These are phyloP conservation scores for Spatulosminthurus flaviceps DNA, from an alignment of 2,888 invertebrate genomes.

Conservation along the genomic window DNA sequence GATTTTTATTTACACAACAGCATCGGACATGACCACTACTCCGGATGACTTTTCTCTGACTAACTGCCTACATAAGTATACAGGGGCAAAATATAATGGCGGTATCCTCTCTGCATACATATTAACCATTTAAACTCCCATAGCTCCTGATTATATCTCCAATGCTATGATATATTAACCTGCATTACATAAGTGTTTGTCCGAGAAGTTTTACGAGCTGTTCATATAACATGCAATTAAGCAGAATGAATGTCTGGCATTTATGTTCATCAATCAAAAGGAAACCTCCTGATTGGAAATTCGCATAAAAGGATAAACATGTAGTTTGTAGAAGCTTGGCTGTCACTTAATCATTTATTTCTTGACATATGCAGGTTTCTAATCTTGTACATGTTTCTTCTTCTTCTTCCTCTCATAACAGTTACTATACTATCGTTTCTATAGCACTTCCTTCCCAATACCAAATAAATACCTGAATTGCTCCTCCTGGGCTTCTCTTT, in stretches of 20 bases:
- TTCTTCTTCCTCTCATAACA: too few relatives aligned
- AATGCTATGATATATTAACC: too few relatives aligned
- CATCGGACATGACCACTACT: not conserved
- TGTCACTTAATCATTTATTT: constrained; percentile 38
- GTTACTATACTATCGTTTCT: not conserved
- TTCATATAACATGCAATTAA: constrained; percentile 24
- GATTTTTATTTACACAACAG: constrained; percentile 13
- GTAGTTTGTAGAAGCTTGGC: constrained; percentile 11
- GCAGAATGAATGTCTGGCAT: constrained; percentile 23
- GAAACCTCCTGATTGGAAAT: constrained; percentile 39
- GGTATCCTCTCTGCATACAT: too few relatives aligned
- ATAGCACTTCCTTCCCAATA: not conserved
- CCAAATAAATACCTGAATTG: not conserved
- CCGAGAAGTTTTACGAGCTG: constrained; percentile 4
- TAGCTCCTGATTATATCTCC: too few relatives aligned
- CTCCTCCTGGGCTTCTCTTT: not conserved
- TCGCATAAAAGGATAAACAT: constrained; percentile 46
- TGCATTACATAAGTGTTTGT: too few relatives aligned
- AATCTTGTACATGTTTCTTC: not conserved
- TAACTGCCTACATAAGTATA: not conserved
- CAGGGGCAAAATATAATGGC: not conserved
- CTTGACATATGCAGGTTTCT: constrained; percentile 20
- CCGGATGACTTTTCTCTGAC: too few relatives aligned
- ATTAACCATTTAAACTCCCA: too few relatives aligned
- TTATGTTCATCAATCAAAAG: constrained; percentile 23